These are phyloP conservation scores for Drosophila navojoa DNA, from an alignment of 1,140 invertebrate species.

Conservation along the genomic window DNA sequence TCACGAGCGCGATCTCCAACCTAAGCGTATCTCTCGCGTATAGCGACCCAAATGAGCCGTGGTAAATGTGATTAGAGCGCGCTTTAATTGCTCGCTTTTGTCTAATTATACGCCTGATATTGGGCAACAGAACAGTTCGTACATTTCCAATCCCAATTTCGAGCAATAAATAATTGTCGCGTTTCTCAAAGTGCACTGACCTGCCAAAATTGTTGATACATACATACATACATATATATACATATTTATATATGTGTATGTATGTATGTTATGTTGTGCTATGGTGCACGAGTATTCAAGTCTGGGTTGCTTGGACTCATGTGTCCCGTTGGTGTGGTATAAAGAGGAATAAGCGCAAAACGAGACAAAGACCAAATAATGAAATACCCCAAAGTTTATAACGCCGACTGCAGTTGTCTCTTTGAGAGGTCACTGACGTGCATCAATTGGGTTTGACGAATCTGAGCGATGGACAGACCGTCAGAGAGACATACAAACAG, in stretches of 20 bases:
- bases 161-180: slow-evolving; percentile 74
- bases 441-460: slow-evolving; percentile 53
- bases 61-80: slow-evolving; percentile 70
- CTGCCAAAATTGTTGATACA: slow-evolving; percentile 48
- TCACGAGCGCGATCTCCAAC: slow-evolving; percentile 56
- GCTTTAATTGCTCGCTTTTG: slow-evolving; percentile 71
- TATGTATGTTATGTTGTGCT: slow-evolving; percentile 37
- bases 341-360: slow-evolving; percentile 35
- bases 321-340: slow-evolving; percentile 44
- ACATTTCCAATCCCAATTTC: slow-evolving; percentile 14
- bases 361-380: slow-evolving; percentile 41
- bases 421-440: slow-evolving; percentile 50
- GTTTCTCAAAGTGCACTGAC: slow-evolving; percentile 68
- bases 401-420: slow-evolving; percentile 51
- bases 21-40: slow-evolving; percentile 56
- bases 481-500: background rate
- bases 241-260: slow-evolving; percentile 9
- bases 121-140: slow-evolving; percentile 23
- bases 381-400: slow-evolving; percentile 59
- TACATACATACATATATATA: slow-evolving; percentile 9
- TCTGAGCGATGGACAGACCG: slow-evolving; percentile 57
- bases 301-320: slow-evolving; percentile 51
- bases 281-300: slow-evolving; percentile 26
- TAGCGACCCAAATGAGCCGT: slow-evolving; percentile 70
- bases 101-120: slow-evolving; percentile 64